Evolutionary conservation across 2,113 vertebrate species (phyloP).

Genomic region (Seriola quinqueradiata): DNA sequence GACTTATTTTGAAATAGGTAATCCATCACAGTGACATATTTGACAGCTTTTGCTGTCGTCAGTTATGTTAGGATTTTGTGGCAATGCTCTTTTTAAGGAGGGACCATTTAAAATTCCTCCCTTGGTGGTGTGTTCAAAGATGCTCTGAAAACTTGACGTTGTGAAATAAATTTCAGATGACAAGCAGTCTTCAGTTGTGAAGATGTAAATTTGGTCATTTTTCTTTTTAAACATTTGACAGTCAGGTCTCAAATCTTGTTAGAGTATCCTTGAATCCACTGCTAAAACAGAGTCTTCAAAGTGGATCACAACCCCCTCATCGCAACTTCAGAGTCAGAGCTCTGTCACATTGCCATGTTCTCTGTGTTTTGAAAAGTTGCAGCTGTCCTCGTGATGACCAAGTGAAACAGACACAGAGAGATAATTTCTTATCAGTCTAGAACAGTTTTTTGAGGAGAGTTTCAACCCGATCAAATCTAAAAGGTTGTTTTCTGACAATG

Average conservation of each 20-base stretch:
- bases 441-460: not conserved
- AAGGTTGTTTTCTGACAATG: not conserved
- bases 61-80: slow-evolving; percentile 9
- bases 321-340: not conserved
- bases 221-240: not conserved
- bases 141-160: not conserved
- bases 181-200: not conserved
- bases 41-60: slow-evolving; percentile 1
- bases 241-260: not conserved
- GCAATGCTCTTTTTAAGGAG: not conserved
- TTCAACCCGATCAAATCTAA: not conserved
- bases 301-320: not conserved
- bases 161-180: too few relatives aligned
- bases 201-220: not conserved
- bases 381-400: not conserved
- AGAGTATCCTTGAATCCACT: not conserved
- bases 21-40: not conserved
- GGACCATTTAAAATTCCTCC: not conserved
- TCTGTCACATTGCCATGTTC: not conserved
- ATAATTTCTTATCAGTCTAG: not conserved
- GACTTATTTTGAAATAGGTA: not conserved
- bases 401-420: not conserved
- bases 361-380: slow-evolving; percentile 9
- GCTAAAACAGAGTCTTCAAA: not conserved
- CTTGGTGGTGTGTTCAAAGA: not conserved